Evolutionary conservation across 2,888 invertebrate species (phyloP).

Genomic region (Thera obeliscata): DNA sequence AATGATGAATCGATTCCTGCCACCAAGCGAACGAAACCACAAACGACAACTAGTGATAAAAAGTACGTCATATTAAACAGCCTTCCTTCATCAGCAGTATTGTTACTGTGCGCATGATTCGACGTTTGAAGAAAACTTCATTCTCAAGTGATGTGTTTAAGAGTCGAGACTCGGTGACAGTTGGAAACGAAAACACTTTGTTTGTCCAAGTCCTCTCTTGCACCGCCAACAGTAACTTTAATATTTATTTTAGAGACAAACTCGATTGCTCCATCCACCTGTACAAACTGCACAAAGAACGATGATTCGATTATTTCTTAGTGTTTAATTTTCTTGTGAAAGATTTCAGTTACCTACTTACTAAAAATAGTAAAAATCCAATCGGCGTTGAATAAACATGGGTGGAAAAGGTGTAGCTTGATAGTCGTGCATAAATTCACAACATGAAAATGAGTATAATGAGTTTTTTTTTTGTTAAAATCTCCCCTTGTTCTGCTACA

Average conservation of each 20-base stretch:
- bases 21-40: too few relatives aligned
- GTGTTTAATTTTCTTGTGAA: not conserved
- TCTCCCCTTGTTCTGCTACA: too few relatives aligned
- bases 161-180: conserved; percentile 1
- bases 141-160: conserved; percentile 10
- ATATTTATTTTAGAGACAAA: conserved; percentile 10
- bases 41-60: too few relatives aligned
- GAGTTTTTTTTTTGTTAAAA: too few relatives aligned
- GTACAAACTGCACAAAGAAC: not conserved
- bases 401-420: too few relatives aligned
- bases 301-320: not conserved
- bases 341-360: too few relatives aligned
- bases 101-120: conserved; percentile 2
- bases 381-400: too few relatives aligned
- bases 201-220: conserved; percentile 4
- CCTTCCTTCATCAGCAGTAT: not conserved
- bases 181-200: conserved; percentile 10
- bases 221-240: not conserved
- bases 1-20: too few relatives aligned
- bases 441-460: too few relatives aligned
- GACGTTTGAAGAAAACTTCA: conserved; percentile 3
- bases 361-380: too few relatives aligned
- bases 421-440: too few relatives aligned
- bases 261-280: conserved; percentile 8
- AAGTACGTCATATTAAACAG: too few relatives aligned